Percentiles rank a stretch among this genome's conserved stretches.
Conservation (phyloP, 92 coral and sea anemone species). For the Chrysogorgia sp. region DNA sequence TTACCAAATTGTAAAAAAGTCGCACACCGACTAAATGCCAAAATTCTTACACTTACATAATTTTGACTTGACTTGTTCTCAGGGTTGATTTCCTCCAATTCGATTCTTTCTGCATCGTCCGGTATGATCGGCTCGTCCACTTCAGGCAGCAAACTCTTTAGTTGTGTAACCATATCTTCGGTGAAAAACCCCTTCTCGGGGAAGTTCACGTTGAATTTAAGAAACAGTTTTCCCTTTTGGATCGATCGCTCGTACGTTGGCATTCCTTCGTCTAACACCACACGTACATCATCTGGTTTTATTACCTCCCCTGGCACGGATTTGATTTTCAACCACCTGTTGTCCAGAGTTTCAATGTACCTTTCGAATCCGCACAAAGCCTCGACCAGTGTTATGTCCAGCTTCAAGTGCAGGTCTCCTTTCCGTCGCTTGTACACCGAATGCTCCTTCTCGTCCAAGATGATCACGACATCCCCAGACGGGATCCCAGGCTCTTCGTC, state of each 20-base stretch:
- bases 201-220: constrained; percentile 76
- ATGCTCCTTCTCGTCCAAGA: constrained; percentile 83
- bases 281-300: constrained; percentile 81
- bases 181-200: constrained; percentile 74
- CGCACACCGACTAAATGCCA: background rate
- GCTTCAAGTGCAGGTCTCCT: constrained; percentile 58
- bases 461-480: constrained; percentile 89
- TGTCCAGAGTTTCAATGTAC: constrained; percentile 78
- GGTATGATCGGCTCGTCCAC: constrained; percentile 73
- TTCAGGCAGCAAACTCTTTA: constrained; percentile 79
- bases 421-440: constrained; percentile 72
- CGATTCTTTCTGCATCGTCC: constrained; percentile 79
- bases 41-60: background rate
- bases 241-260: constrained; percentile 69
- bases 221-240: constrained; percentile 76
- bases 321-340: constrained; percentile 68
- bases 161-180: constrained; percentile 21
- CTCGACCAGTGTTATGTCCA: constrained; percentile 89
- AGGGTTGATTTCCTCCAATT: constrained; percentile 76
- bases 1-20: no score
- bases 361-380: constrained; percentile 91
- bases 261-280: constrained; percentile 83
- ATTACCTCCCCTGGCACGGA: constrained; percentile 78
- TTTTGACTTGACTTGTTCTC: constrained; percentile 36
- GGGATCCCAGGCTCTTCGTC: constrained; percentile 90